Evolutionary conservation across 2,113 vertebrate genomes (phyloP).

Genomic region (Chaetodon auriga): DNA sequence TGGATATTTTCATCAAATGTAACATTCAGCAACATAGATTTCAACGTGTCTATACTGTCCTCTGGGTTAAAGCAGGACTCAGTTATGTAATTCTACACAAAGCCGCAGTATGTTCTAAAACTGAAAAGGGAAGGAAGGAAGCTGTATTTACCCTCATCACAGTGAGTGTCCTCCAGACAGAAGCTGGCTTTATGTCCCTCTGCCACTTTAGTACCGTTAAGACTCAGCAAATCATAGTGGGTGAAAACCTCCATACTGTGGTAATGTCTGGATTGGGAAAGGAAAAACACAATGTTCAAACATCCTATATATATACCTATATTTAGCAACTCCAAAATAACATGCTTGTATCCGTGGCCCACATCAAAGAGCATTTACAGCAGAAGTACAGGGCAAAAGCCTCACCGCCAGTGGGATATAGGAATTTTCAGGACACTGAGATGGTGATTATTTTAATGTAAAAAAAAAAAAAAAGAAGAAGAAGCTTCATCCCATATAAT

Average conservation of each 20-base stretch:
- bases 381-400: neutral
- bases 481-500: neutral
- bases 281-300: slow-evolving; percentile 11
- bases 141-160: slow-evolving; percentile 88
- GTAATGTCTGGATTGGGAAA: slow-evolving; percentile 89
- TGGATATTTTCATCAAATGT: slow-evolving; percentile 1
- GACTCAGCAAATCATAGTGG: slow-evolving; percentile 92
- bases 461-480: too few species aligned
- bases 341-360: neutral
- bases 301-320: neutral
- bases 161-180: slow-evolving; percentile 95
- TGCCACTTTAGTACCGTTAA: slow-evolving; percentile 94
- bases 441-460: neutral
- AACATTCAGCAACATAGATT: neutral
- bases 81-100: neutral
- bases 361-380: neutral
- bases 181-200: slow-evolving; percentile 99
- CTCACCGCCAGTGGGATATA: neutral
- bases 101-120: neutral
- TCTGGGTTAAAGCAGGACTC: neutral
- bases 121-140: neutral
- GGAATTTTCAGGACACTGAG: neutral
- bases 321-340: slow-evolving; percentile 1
- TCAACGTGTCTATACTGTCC: neutral
- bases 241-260: slow-evolving; percentile 99